These are phyloP conservation scores for Gopherus flavomarginatus DNA, from an alignment of 2,113 vertebrate species.

Conservation along the genomic window DNA sequence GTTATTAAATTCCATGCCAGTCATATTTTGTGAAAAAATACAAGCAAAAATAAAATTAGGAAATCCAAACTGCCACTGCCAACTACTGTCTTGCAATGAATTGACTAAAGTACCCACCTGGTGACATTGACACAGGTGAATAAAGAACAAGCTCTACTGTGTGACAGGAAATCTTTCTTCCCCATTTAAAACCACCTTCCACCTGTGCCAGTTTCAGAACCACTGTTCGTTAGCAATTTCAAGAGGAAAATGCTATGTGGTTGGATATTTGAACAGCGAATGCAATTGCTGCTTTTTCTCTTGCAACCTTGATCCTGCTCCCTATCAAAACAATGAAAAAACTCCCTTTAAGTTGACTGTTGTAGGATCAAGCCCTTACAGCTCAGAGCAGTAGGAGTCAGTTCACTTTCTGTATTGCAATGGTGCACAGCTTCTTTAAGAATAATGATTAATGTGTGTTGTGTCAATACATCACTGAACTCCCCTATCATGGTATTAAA, in stretches of 20 bases:
- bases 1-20: constrained; percentile 80
- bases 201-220: rapidly evolving
- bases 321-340: neutral
- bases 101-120: constrained; percentile 23
- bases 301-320: neutral
- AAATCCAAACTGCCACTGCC: constrained; percentile 54
- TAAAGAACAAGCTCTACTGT: neutral
- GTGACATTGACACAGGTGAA: neutral
- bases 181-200: neutral
- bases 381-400: neutral
- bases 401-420: neutral
- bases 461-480: neutral
- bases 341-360: neutral
- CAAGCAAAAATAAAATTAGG: constrained; percentile 60
- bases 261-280: neutral
- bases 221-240: rapidly evolving
- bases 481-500: neutral
- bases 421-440: neutral
- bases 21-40: constrained; percentile 57
- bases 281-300: neutral
- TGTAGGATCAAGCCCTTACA: neutral
- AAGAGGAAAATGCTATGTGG: neutral
- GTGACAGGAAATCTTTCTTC: neutral
- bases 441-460: neutral
- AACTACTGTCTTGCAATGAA: constrained; percentile 40